Evolutionary conservation across 2,888 invertebrate species (phyloP), one percentile per base, ranked within the genome.

Genomic region (Eupithecia vulgata): DNA sequence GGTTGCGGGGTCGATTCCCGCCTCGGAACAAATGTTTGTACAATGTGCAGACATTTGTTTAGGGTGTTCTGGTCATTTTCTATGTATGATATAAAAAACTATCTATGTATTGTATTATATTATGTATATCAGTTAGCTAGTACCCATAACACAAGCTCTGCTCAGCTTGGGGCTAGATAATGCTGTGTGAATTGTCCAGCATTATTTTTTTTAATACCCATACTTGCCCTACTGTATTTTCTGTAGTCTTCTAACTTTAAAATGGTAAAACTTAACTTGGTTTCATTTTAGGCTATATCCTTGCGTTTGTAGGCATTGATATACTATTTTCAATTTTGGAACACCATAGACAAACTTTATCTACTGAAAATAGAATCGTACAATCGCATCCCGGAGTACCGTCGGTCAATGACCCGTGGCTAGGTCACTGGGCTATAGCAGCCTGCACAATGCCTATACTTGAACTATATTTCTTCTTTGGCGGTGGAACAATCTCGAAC

Each of bases 341-440:
- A 12, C 25, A 57, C 57, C 61, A 61, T 34, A 30, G 7, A 65
- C 65, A 65, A 65, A 40, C n/a, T 35, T 35, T 13, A 25, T 13
- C 10, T 25, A 12, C 64, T 59, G 10, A 40, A 40, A 21, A 64
- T 21, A 21, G 37, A 64, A 21, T 40, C 35, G 17, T 40, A 12
- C 40, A 68, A 66, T 40, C 30, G 40, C 65, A 25, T 66, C 48
- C 57, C 68, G 68, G 17, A 61, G 62, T 21, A 59, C 48, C 62
- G 45, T 21, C 67, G 76, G 71, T 25, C 69, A 48, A 66, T 70
- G 76, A 73, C 67, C 75, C 45, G 61, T 17, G 52, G 25, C 68
- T 61, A 52, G 73, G 76, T 76, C 67, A 76, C 67, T 74, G 37
- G 76, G 76, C 48, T 71, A 70, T 68, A 67, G 64, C 69, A 66